Conservation (phyloP, 1,140 invertebrate species). For the Rhagoletis pomonella region DNA sequence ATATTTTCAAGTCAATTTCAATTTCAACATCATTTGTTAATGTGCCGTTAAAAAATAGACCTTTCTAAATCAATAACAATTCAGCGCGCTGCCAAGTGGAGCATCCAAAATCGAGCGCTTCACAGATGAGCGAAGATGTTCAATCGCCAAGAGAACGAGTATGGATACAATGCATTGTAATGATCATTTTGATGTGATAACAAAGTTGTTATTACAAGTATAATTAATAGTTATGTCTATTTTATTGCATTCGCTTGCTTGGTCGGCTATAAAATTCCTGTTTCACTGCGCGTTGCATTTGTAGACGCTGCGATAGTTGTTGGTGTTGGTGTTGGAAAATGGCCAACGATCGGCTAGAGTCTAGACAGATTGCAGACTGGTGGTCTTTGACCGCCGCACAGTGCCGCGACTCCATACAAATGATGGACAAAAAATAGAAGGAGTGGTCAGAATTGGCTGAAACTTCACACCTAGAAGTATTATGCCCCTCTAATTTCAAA, state of each 20-base stretch:
- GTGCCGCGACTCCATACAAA: too few species aligned
- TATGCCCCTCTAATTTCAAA: too few species aligned
- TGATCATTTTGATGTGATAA: conserved; percentile 12
- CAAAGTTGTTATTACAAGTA: not conserved
- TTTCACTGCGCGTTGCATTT: not conserved
- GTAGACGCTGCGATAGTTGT: not conserved
- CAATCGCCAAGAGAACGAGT: not conserved
- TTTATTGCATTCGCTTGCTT: not conserved
- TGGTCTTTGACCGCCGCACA: not conserved
- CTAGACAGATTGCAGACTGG: conserved; percentile 16
- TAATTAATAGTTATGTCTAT: conserved; percentile 8
- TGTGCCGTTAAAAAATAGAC: not conserved
- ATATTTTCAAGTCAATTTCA: conserved; percentile 5
- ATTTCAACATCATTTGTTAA: conserved; percentile 22
- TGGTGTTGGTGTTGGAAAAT: not conserved
- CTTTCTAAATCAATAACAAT: conserved; percentile 49
- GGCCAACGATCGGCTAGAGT: conserved; percentile 9
- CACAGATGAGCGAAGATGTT: not conserved
- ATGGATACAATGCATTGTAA: not conserved
- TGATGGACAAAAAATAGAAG: too few species aligned
- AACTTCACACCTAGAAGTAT: too few species aligned
- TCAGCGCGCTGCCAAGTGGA: not conserved
- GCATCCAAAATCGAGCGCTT: not conserved
- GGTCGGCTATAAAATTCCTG: conserved; percentile 25
- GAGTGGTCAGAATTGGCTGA: too few species aligned